Conservation (phyloP, 2,113 vertebrate genomes). For the Alexandromys fortis region DNA sequence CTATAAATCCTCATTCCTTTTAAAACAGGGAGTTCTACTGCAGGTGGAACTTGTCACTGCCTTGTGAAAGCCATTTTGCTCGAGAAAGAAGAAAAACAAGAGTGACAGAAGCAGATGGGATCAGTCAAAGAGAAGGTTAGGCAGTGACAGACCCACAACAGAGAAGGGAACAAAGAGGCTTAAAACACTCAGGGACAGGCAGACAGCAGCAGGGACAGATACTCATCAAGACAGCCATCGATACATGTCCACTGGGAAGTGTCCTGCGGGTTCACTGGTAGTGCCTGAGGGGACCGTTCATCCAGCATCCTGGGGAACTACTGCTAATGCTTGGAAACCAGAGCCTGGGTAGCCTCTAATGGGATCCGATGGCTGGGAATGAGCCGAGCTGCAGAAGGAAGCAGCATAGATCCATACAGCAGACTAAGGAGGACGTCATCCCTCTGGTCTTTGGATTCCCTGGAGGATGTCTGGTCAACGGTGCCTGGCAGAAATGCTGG, state of each 20-base stretch:
- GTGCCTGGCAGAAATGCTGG: background rate
- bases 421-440: background rate
- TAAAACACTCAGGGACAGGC: conserved; percentile 11
- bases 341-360: conserved; percentile 37
- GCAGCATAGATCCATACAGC: background rate
- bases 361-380: conserved; percentile 8
- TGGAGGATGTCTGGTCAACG: background rate
- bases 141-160: conserved; percentile 31
- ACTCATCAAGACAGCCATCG: background rate
- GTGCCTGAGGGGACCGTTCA: conserved; percentile 48
- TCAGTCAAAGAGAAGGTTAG: conserved; percentile 30
- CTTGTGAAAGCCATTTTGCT: conserved; percentile 47
- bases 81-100: background rate
- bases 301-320: conserved; percentile 14
- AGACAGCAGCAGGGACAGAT: background rate
- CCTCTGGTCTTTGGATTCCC: background rate
- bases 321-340: conserved; percentile 13
- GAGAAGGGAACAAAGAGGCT: conserved; percentile 42
- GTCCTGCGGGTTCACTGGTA: conserved; percentile 31
- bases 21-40: conserved; percentile 10
- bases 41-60: conserved; percentile 38
- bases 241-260: background rate
- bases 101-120: conserved; percentile 53
- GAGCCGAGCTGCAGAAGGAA: background rate
- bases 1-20: conserved; percentile 32